These are phyloP conservation scores for Vombatus ursinus DNA, from an alignment of 2,113 vertebrate species.

Conservation along the genomic window DNA sequence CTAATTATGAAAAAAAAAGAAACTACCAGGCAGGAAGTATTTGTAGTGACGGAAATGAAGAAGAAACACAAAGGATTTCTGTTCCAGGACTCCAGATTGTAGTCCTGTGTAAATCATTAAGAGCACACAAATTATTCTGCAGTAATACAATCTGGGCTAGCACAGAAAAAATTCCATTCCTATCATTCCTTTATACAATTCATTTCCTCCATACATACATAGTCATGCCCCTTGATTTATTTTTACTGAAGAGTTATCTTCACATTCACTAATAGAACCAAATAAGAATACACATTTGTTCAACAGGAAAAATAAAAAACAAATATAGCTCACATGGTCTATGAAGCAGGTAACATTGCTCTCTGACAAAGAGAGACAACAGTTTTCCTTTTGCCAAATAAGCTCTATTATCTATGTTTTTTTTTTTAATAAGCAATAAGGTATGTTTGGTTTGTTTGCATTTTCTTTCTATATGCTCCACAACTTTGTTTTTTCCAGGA, in stretches of 20 bases:
- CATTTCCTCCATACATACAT: constrained; percentile 24
- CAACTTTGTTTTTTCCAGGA: not conserved
- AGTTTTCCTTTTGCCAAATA: constrained; percentile 47
- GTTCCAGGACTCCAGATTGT: not conserved
- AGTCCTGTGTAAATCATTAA: not conserved
- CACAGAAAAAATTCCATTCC: not conserved
- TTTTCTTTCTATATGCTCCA: constrained; percentile 43
- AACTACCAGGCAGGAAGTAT: not conserved
- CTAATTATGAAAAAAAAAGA: constrained; percentile 5
- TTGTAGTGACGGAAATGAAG: constrained; percentile 7
- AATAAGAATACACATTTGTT: constrained; percentile 31
- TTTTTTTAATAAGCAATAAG: constrained; percentile 25
- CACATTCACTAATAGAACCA: not conserved
- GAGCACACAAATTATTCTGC: not conserved
- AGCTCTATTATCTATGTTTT: constrained; percentile 35
- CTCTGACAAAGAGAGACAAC: not conserved
- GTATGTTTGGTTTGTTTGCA: constrained; percentile 38
- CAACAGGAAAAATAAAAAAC: constrained; percentile 15
- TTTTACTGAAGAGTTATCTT: not conserved
- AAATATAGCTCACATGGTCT: not conserved
- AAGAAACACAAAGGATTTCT: not conserved
- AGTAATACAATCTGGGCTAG: not conserved
- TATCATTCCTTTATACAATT: constrained; percentile 16
- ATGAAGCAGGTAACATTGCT: constrained; percentile 14
- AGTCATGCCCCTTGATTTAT: not conserved